Evolutionary conservation across 2,113 vertebrate genomes (phyloP).

Genomic region (Triplophysa dalaica): DNA sequence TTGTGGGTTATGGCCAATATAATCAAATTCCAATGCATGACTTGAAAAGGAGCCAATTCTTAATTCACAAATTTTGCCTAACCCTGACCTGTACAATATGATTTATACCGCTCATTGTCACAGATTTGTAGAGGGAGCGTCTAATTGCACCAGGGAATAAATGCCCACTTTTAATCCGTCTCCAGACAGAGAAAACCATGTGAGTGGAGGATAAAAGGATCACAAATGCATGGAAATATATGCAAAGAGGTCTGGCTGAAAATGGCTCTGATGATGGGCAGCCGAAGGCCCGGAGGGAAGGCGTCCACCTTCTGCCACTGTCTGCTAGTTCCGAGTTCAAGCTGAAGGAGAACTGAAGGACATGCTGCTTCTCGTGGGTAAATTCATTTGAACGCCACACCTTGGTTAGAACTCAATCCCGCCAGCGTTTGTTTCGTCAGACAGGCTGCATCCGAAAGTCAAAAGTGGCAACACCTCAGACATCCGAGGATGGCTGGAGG

Average conservation of each 20-base stretch:
- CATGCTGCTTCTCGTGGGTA: not conserved
- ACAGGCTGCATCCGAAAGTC: conserved; percentile 6
- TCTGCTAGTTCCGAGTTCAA: not conserved
- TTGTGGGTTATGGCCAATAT: no score
- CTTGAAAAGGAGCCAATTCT: not conserved
- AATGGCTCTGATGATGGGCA: conserved; percentile 28
- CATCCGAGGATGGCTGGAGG: not conserved
- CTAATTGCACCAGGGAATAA: conserved; percentile 31
- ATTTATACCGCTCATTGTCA: conserved; percentile 14
- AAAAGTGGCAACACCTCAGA: conserved; percentile 44
- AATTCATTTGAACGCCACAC: not conserved
- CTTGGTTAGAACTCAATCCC: conserved; percentile 16
- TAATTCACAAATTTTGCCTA: not conserved
- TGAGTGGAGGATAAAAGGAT: conserved; percentile 31
- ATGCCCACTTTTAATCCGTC: conserved; percentile 30
- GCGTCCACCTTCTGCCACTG: conserved; percentile 17
- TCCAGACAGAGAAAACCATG: conserved; percentile 4
- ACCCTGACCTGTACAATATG: conserved; percentile 18
- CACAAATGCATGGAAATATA: conserved; percentile 50
- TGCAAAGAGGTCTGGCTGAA: conserved; percentile 42
- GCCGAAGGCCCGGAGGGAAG: conserved; percentile 3
- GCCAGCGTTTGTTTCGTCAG: conserved; percentile 4
- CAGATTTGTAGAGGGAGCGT: conserved; percentile 1
- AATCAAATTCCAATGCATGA: not conserved
- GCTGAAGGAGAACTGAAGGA: conserved; percentile 22